Percentiles rank a stretch among this genome's conserved stretches.
Evolutionary conservation across 2,888 invertebrate species (phyloP).

Genomic region (Phortica magna): DNA sequence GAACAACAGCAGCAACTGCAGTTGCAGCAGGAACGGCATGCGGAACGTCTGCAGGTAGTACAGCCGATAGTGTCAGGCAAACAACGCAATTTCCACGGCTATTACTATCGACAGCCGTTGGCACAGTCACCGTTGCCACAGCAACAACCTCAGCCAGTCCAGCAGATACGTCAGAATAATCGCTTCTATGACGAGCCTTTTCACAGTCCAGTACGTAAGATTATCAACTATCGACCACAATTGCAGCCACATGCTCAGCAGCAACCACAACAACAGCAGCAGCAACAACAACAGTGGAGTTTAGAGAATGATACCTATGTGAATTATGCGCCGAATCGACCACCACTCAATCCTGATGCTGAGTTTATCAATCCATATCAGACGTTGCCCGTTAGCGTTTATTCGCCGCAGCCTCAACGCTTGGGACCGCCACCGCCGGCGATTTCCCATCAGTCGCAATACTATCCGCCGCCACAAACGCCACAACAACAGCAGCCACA

Average conservation of each 20-base stretch:
- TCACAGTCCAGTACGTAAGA: slow-evolving; percentile 61
- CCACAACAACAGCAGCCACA: slow-evolving; percentile 29
- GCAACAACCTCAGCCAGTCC: slow-evolving; percentile 54
- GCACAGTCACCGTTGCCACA: slow-evolving; percentile 49
- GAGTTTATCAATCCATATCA: slow-evolving; percentile 80
- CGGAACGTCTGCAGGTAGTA: slow-evolving; percentile 49
- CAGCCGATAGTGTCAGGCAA: slow-evolving; percentile 46
- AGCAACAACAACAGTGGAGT: slow-evolving; percentile 78
- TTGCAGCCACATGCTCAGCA: slow-evolving; percentile 47
- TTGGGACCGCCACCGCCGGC: slow-evolving; percentile 51
- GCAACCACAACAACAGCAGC: slow-evolving; percentile 52
- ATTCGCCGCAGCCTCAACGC: slow-evolving; percentile 57
- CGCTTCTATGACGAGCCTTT: slow-evolving; percentile 65
- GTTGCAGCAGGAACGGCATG: slow-evolving; percentile 43
- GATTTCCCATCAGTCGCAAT: slow-evolving; percentile 60
- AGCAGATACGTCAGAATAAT: slow-evolving; percentile 61
- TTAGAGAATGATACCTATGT: slow-evolving; percentile 82
- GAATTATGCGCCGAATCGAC: slow-evolving; percentile 82
- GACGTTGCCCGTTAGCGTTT: slow-evolving; percentile 48
- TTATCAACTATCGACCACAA: slow-evolving; percentile 56
- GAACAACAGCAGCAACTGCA: slow-evolving; percentile 54
- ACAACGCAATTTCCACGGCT: slow-evolving; percentile 66
- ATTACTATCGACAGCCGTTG: slow-evolving; percentile 62
- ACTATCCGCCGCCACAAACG: slow-evolving; percentile 51
- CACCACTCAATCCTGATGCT: slow-evolving; percentile 83